phyloP scores from a whole-genome alignment of 2,888 invertebrate genomes.

The Pheosia gnoma region DNA sequence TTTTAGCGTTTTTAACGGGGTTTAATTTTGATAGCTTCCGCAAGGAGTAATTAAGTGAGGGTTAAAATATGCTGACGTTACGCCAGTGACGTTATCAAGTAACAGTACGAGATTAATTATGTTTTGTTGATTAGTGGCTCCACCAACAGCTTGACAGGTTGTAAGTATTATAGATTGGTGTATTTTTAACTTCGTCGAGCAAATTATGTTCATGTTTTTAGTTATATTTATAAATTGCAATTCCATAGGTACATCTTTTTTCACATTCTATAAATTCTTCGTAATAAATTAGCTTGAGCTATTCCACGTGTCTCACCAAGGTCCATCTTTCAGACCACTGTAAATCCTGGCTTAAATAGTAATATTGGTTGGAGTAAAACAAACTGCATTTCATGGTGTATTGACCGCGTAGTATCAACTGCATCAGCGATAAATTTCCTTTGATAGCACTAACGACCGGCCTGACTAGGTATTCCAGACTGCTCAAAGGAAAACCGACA shows the following conservation, averaged over 20 bases:
- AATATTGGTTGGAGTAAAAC: not conserved
- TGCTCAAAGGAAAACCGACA: constrained; percentile 11
- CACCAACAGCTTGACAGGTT: not conserved
- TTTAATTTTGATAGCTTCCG: too few species aligned
- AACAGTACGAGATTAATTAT: not conserved
- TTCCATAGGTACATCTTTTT: not conserved
- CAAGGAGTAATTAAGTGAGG: not conserved
- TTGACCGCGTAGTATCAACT: constrained; percentile 26
- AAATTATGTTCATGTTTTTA: not conserved
- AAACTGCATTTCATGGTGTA: not conserved
- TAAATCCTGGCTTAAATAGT: not conserved
- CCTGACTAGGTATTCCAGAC: constrained; percentile 17
- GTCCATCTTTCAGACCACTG: too few species aligned
- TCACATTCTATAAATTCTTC: not conserved
- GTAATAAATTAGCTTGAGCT: too few species aligned
- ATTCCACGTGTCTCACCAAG: too few species aligned
- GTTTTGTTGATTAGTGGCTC: not conserved
- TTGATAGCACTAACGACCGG: constrained; percentile 26
- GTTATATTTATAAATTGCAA: not conserved
- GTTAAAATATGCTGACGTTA: not conserved
- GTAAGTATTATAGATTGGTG: not conserved
- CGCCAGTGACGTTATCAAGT: not conserved
- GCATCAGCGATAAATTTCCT: constrained; percentile 29
- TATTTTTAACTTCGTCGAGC: not conserved
- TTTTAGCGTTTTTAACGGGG: not conserved